These are phyloP conservation scores for Carcina quercana DNA, from an alignment of 2,888 invertebrate species.

Conservation along the genomic window DNA sequence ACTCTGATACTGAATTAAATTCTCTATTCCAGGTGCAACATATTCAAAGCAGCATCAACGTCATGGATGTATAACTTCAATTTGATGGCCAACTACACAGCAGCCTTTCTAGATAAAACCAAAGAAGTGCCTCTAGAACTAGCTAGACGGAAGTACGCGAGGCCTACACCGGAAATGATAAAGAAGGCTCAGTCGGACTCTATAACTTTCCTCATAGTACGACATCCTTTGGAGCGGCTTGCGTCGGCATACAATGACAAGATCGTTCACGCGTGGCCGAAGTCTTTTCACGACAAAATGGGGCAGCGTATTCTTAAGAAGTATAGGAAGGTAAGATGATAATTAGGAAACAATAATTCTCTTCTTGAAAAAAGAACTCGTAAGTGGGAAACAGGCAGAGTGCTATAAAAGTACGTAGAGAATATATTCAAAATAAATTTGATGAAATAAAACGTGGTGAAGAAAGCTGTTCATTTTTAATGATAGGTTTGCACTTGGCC, in stretches of 20 bases:
- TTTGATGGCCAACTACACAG: slow-evolving; percentile 86
- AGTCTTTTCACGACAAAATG: slow-evolving; percentile 87
- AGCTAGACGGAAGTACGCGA: slow-evolving; percentile 86
- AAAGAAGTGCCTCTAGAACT: slow-evolving; percentile 85
- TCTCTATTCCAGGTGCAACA: slow-evolving; percentile 77
- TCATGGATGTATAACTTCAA: slow-evolving; percentile 96
- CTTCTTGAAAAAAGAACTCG: too few species aligned
- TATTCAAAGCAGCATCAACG: slow-evolving; percentile 90
- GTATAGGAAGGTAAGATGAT: slow-evolving; percentile 80
- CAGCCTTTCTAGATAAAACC: slow-evolving; percentile 83
- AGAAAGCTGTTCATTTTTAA: too few species aligned
- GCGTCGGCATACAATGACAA: slow-evolving; percentile 90
- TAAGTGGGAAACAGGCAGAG: too few species aligned
- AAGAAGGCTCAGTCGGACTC: slow-evolving; percentile 84
- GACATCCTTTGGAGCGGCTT: slow-evolving; percentile 86
- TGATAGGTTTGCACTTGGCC: too few species aligned
- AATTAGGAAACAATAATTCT: too few species aligned
- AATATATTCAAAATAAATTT: too few species aligned
- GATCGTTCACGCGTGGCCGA: slow-evolving; percentile 87
- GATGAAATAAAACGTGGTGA: too few species aligned
- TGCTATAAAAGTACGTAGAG: too few species aligned
- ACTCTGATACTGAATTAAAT: too few species aligned
- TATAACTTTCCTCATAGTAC: slow-evolving; percentile 85
- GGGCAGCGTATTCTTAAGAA: slow-evolving; percentile 84
- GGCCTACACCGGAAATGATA: slow-evolving; percentile 82